A percentile compares a stretch with the other conserved stretches of the same genome.
phyloP scores from a whole-genome alignment of 2,888 invertebrate genomes.

The Abrostola tripartita region DNA sequence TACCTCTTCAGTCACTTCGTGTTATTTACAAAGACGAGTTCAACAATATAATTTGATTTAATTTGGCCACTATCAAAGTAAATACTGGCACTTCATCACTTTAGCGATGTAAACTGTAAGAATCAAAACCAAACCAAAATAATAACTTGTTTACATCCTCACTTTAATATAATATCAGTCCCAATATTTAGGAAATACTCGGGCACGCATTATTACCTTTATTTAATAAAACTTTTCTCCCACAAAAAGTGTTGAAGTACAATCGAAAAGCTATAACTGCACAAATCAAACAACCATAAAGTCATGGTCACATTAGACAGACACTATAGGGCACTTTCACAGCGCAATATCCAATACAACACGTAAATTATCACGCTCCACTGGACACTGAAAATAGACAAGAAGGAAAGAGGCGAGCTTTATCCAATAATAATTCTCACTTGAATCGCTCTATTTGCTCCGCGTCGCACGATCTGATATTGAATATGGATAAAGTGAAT shows the following conservation, averaged over 20 bases:
- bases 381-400: slow-evolving; percentile 81
- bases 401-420: slow-evolving; percentile 80
- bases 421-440: slow-evolving; percentile 87
- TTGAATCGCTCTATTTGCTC: slow-evolving; percentile 86
- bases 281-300: slow-evolving; percentile 36
- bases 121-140: background rate
- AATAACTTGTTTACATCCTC: background rate
- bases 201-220: no score
- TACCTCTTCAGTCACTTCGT: slow-evolving; percentile 46
- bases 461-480: slow-evolving; percentile 86
- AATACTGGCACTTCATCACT: background rate
- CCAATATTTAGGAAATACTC: background rate
- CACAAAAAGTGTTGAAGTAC: background rate
- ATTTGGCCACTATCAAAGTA: background rate
- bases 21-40: slow-evolving; percentile 16
- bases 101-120: background rate
- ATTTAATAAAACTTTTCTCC: background rate
- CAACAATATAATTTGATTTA: slow-evolving; percentile 7
- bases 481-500: slow-evolving; percentile 88
- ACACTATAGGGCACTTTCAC: slow-evolving; percentile 64
- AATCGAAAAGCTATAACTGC: slow-evolving; percentile 1
- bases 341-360: slow-evolving; percentile 76
- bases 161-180: background rate
- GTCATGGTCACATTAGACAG: slow-evolving; percentile 23
- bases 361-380: slow-evolving; percentile 80